A percentile compares a stretch with the other conserved stretches of the same genome.
Evolutionary conservation across 2,113 vertebrate species (phyloP).

Genomic region (Oxyruncus cristatus): DNA sequence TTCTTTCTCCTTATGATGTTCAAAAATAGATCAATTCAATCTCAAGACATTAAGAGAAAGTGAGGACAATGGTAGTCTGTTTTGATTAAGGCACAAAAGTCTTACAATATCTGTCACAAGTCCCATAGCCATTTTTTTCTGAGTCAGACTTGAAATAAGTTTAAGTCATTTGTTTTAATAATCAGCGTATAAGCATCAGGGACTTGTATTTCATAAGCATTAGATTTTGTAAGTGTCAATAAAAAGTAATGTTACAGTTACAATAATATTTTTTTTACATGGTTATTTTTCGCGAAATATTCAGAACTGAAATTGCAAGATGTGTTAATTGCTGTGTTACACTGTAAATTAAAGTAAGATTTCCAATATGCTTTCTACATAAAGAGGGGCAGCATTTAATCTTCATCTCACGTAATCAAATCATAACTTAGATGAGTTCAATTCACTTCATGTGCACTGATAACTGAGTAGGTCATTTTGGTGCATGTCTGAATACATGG

Average conservation of each 20-base stretch:
- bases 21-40: slow-evolving; percentile 12
- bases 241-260: not conserved
- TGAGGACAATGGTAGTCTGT: not conserved
- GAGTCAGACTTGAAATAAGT: not conserved
- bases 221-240: not conserved
- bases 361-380: not conserved
- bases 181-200: not conserved
- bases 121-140: not conserved
- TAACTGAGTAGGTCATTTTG: not conserved
- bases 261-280: not conserved
- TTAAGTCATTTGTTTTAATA: not conserved
- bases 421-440: not conserved
- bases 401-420: not conserved
- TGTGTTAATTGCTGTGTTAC: not conserved
- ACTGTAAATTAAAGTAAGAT: not conserved
- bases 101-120: not conserved
- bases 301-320: not conserved
- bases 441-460: not conserved
- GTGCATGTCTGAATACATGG: accelerated
- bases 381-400: not conserved
- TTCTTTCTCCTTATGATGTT: not conserved
- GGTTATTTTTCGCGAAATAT: not conserved
- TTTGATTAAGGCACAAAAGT: not conserved
- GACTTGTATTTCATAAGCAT: not conserved
- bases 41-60: not conserved